These are phyloP conservation scores for Pantelozetes paolii DNA, from an alignment of 2,888 invertebrate species.

Conservation along the genomic window DNA sequence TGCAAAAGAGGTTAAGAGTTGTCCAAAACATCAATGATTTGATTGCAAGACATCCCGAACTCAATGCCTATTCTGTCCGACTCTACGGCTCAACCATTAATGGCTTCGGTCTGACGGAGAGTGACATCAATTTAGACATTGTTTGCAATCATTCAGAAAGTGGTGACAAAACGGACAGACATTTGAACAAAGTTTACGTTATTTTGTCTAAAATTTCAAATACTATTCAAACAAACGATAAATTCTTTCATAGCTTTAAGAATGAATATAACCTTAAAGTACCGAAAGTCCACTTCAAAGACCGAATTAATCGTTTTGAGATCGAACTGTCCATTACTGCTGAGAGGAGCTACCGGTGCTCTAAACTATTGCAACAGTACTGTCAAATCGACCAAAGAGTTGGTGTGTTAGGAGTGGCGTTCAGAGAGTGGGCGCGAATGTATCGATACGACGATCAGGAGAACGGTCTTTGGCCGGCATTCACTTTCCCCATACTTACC, in stretches of 20 bases:
- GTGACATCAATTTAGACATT: slow-evolving; percentile 55
- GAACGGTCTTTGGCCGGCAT: slow-evolving; percentile 51
- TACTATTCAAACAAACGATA: slow-evolving; percentile 32
- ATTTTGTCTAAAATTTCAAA: slow-evolving; percentile 42
- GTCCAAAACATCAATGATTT: slow-evolving; percentile 4
- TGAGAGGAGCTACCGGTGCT: slow-evolving; percentile 28
- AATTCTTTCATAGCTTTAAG: slow-evolving; percentile 39
- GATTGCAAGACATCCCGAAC: background rate
- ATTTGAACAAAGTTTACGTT: slow-evolving; percentile 22
- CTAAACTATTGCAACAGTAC: slow-evolving; percentile 48
- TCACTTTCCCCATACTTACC: slow-evolving; percentile 52
- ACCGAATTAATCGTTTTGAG: slow-evolving; percentile 4
- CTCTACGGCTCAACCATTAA: slow-evolving; percentile 53
- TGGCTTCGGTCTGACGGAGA: slow-evolving; percentile 53
- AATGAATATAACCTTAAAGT: slow-evolving; percentile 44
- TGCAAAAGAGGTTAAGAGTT: background rate
- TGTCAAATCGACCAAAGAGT: slow-evolving; percentile 51
- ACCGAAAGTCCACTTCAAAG: slow-evolving; percentile 42
- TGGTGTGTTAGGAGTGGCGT: slow-evolving; percentile 49
- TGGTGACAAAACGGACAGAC: background rate
- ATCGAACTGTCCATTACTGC: slow-evolving; percentile 17
- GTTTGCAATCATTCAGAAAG: slow-evolving; percentile 2
- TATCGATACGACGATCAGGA: slow-evolving; percentile 31
- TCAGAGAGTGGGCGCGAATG: slow-evolving; percentile 53
- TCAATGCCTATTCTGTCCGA: background rate